These are phyloP conservation scores for Sminthopsis crassicaudata DNA, from an alignment of 2,113 vertebrate species.

Conservation along the genomic window DNA sequence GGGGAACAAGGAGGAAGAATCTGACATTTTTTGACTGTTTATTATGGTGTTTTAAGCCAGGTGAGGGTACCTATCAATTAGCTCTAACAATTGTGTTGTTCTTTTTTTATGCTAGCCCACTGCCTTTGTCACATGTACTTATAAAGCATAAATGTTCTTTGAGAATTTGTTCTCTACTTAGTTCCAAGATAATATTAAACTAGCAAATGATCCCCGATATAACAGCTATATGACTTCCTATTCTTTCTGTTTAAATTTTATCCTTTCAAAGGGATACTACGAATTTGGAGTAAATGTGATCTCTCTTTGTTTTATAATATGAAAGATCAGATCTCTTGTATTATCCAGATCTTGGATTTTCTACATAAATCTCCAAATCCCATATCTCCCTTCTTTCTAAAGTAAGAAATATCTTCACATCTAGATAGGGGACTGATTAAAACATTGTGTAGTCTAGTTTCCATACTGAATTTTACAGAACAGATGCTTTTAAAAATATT, in stretches of 20 bases:
- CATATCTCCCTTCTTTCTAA: background rate
- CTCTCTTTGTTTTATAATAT: background rate
- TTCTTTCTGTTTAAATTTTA: background rate
- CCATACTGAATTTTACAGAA: background rate
- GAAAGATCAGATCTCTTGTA: too few species aligned
- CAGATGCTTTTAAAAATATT: background rate
- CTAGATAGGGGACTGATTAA: background rate
- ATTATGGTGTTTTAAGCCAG: background rate
- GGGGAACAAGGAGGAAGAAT: background rate
- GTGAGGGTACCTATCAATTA: background rate
- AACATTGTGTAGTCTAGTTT: background rate
- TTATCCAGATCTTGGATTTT: background rate
- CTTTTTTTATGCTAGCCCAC: background rate
- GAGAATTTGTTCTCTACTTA: background rate
- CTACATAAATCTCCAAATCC: background rate
- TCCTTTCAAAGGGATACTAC: background rate
- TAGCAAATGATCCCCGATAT: background rate
- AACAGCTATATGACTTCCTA: background rate
- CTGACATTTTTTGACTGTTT: background rate
- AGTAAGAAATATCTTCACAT: background rate
- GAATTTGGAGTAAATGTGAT: background rate
- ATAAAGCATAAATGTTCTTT: background rate
- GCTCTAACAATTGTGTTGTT: background rate
- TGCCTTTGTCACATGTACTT: background rate
- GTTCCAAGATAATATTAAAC: background rate